Base-by-base conservation (phyloP, 2,888 invertebrate genomes). In the Drosophila nigritarsus region DNA sequence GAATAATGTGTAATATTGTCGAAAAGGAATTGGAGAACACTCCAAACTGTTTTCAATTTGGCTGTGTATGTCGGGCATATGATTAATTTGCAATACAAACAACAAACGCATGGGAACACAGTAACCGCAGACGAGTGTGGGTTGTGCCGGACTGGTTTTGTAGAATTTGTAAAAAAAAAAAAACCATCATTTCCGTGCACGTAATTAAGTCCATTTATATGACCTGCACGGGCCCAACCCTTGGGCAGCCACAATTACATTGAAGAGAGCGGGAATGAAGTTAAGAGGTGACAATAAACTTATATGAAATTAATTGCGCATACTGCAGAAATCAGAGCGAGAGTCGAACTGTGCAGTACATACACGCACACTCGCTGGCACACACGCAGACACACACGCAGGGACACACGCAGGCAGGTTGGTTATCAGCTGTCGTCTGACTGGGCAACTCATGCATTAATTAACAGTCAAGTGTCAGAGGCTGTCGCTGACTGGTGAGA, bases 251-350 rank as follows among this genome's bases (percentile, higher is more conserved):
- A 61, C 86, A 88, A 80, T 80, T 78, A 75, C 73, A 75, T 85
- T 73, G 69, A 65, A 24, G 54, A 32, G 71, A 49, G 42, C 36
- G 68, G 36, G 73, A 55, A 54, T 59, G 84, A 66, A 70, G 83
- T 71, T 69, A 71, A 84, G 75, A 87, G 90, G 86, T 88, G 86
- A 87, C 86, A 87, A 87, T 89, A 87, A 87, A 87, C 90, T 87
- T 87, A 85, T 89, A 87, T 89, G 88, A 89, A 89, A 89, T 87
- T 87, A 87, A 87, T 87, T 87, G 90, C 88, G 88, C 86, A 85
- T 89, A 75, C 83, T 82, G 87, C 74, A 74, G 73, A 69, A 75
- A 74, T 69, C 71, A 38, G 40, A 15, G 29, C n/a, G 56, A 55
- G 29, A 55, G 20, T 24, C 50, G 40, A 15, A 42, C 65, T 62